A percentile compares a stretch with the other conserved stretches of the same genome.
phyloP scores from a whole-genome alignment of 2,113 vertebrate genomes.

The Misgurnus mizolepis region DNA sequence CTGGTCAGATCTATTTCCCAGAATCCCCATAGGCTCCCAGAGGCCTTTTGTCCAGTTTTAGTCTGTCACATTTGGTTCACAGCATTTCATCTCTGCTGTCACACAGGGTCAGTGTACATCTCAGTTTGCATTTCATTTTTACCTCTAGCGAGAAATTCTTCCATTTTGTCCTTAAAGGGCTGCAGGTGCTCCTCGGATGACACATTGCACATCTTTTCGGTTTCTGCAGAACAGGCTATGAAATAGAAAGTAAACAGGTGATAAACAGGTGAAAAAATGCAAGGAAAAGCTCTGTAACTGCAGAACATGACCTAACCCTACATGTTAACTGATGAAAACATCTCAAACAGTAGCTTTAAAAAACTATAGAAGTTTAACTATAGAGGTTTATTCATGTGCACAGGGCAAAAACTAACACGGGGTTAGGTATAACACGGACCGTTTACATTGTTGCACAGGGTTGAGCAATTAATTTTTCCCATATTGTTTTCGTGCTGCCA shows the following conservation, averaged over 20 bases:
- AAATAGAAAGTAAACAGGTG: conserved; percentile 12
- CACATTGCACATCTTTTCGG: conserved; percentile 85
- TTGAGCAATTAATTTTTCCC: too few relatives aligned
- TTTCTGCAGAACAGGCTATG: conserved; percentile 88
- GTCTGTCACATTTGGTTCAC: conserved; percentile 16
- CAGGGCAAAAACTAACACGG: too few relatives aligned
- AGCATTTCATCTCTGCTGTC: conserved; percentile 29
- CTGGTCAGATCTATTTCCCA: conserved; percentile 29
- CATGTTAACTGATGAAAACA: neutral
- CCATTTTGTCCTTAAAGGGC: conserved; percentile 95
- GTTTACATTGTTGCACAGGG: too few relatives aligned
- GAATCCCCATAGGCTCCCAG: conserved; percentile 25
- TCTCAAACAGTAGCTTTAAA: neutral
- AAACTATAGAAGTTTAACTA: neutral
- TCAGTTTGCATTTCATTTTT: conserved; percentile 56
- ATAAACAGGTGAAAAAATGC: neutral
- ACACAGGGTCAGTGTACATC: conserved; percentile 32
- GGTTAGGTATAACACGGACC: too few relatives aligned
- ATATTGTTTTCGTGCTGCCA: too few relatives aligned
- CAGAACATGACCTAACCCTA: neutral
- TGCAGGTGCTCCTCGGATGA: conserved; percentile 89
- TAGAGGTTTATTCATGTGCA: too few relatives aligned
- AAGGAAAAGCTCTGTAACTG: neutral
- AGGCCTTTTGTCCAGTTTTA: neutral
- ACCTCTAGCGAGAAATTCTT: conserved; percentile 89